Percentiles rank a stretch among this genome's conserved stretches.
Conservation (phyloP, 2,113 vertebrate genomes). For the Gymnarchus niloticus region DNA sequence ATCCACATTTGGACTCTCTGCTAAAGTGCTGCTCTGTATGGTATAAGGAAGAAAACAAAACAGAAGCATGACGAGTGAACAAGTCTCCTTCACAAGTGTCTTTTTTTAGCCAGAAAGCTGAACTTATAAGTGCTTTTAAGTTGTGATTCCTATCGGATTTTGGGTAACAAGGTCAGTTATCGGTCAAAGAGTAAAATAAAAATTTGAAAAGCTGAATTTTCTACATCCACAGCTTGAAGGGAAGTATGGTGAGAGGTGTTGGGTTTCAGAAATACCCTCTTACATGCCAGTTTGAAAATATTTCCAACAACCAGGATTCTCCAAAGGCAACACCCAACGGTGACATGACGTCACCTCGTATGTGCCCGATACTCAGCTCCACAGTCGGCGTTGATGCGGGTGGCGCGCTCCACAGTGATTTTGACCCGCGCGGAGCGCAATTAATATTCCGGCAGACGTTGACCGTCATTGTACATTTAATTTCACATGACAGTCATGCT, state of each 20-base stretch:
- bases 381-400: not conserved
- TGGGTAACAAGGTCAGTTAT: not conserved
- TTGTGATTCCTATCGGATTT: not conserved
- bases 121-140: not conserved
- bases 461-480: not conserved
- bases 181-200: not conserved
- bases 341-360: slow-evolving; percentile 1
- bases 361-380: not conserved
- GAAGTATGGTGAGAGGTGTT: not conserved
- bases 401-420: not conserved
- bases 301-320: not conserved
- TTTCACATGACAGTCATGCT: slow-evolving; percentile 2
- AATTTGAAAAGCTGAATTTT: not conserved
- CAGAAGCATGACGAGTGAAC: not conserved
- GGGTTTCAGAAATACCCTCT: not conserved
- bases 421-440: not conserved
- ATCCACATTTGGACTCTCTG: not conserved
- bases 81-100: not conserved
- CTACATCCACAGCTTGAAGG: not conserved
- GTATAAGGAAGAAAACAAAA: not conserved
- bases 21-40: not conserved
- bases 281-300: not conserved
- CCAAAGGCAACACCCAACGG: not conserved
- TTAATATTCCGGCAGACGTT: slow-evolving; percentile 2
- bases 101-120: not conserved